phyloP scores from a whole-genome alignment of 2,113 vertebrate genomes.

The Dicaeum eximium region DNA sequence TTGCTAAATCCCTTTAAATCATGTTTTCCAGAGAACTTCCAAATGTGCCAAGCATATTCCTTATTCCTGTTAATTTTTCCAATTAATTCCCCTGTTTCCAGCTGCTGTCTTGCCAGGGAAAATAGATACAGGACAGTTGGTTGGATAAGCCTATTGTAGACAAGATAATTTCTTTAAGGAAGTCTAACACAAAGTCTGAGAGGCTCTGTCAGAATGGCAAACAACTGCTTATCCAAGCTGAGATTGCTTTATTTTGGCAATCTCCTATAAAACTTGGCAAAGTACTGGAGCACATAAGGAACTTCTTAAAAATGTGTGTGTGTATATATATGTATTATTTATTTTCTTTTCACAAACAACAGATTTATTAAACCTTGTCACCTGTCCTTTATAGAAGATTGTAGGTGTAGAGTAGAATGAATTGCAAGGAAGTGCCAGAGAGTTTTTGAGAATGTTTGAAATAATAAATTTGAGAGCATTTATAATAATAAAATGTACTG shows the following conservation, averaged over 20 bases:
- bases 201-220: constrained; percentile 8
- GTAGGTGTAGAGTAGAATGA: background rate
- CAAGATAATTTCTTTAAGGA: constrained; percentile 5
- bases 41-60: background rate
- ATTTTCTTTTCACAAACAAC: background rate
- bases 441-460: background rate
- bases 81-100: background rate
- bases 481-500: background rate
- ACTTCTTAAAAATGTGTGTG: background rate
- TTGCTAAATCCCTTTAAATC: background rate
- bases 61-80: background rate
- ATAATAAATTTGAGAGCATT: background rate
- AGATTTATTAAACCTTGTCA: background rate
- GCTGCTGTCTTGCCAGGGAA: background rate
- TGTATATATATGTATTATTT: background rate
- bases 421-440: background rate
- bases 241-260: background rate
- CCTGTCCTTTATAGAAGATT: background rate
- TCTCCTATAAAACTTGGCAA: background rate
- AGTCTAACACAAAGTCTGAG: constrained; percentile 40
- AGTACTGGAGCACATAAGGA: constrained; percentile 14
- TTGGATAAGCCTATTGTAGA: constrained; percentile 11
- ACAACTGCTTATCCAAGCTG: constrained; percentile 24
- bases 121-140: background rate
- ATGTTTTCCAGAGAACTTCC: background rate